Conservation (phyloP, 1,140 invertebrate species). For the Zaprionus kolodkinae region DNA sequence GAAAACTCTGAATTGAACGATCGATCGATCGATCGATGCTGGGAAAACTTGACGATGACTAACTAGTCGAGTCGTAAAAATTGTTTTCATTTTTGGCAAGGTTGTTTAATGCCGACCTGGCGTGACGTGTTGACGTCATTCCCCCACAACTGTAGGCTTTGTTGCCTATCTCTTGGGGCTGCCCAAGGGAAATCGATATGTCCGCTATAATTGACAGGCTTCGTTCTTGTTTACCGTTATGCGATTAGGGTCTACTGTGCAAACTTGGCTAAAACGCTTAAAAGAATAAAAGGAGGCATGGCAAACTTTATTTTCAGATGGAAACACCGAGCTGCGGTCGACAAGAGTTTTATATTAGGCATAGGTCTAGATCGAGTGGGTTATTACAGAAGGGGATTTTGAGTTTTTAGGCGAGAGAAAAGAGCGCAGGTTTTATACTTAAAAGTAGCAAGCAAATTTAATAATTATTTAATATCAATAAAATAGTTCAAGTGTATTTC, state of each 20-base stretch:
- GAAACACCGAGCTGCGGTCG: conserved; percentile 57
- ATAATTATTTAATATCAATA: background rate
- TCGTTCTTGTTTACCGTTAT: conserved; percentile 44
- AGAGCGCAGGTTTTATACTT: conserved; percentile 41
- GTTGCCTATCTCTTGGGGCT: conserved; percentile 46
- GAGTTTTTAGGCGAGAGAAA: background rate
- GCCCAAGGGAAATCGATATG: conserved; percentile 34
- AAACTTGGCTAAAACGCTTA: conserved; percentile 31
- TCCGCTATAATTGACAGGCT: conserved; percentile 45
- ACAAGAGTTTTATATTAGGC: conserved; percentile 22
- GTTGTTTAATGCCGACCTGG: conserved; percentile 14
- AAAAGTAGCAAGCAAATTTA: conserved; percentile 41
- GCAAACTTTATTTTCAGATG: conserved; percentile 64
- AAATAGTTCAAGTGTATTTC: conserved; percentile 51
- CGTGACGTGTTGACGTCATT: conserved; percentile 20
- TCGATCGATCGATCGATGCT: conserved; percentile 5
- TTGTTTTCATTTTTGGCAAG: conserved; percentile 45
- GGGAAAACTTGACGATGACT: conserved; percentile 25
- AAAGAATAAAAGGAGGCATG: conserved; percentile 22
- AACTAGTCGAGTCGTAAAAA: conserved; percentile 7
- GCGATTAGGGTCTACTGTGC: conserved; percentile 26
- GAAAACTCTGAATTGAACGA: conserved; percentile 36
- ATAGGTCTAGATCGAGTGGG: conserved; percentile 9
- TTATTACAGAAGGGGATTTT: background rate
- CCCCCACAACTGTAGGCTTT: background rate